Evolutionary conservation across 2,113 vertebrate species (phyloP).

Genomic region (Prionailurus viverrinus): DNA sequence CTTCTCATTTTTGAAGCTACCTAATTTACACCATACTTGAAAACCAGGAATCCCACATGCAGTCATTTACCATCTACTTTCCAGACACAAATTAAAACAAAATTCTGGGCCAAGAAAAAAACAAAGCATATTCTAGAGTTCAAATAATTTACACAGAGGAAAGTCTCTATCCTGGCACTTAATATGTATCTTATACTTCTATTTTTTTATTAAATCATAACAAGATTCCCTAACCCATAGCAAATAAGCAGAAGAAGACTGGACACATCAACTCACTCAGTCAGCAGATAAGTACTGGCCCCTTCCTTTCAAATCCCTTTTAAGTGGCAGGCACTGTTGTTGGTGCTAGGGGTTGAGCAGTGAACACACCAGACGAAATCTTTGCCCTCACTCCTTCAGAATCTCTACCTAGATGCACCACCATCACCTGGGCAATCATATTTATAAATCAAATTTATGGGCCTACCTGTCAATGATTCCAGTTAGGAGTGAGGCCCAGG

Average conservation of each 20-base stretch:
- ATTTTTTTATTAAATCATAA: slow-evolving; percentile 32
- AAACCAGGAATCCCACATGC: not conserved
- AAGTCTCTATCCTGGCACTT: not conserved
- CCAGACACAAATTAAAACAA: not conserved
- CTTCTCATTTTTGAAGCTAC: slow-evolving; percentile 1
- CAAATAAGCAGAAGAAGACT: not conserved
- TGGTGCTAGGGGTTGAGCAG: not conserved
- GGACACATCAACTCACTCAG: not conserved
- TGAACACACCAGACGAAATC: not conserved
- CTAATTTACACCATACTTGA: not conserved
- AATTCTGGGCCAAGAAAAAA: not conserved
- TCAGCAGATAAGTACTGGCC: not conserved
- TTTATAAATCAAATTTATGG: not conserved
- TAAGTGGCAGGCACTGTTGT: not conserved
- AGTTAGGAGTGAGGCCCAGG: not conserved
- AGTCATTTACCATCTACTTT: not conserved
- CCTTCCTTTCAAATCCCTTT: not conserved
- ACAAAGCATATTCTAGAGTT: not conserved
- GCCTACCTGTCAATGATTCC: not conserved
- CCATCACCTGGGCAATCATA: not conserved
- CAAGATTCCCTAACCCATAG: not conserved
- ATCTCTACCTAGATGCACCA: not conserved
- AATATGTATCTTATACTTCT: not conserved
- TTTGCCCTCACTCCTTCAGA: not conserved
- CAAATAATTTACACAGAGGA: not conserved